Base-by-base conservation (phyloP, 1,140 invertebrate species). In the Drosophila sturtevanti region DNA sequence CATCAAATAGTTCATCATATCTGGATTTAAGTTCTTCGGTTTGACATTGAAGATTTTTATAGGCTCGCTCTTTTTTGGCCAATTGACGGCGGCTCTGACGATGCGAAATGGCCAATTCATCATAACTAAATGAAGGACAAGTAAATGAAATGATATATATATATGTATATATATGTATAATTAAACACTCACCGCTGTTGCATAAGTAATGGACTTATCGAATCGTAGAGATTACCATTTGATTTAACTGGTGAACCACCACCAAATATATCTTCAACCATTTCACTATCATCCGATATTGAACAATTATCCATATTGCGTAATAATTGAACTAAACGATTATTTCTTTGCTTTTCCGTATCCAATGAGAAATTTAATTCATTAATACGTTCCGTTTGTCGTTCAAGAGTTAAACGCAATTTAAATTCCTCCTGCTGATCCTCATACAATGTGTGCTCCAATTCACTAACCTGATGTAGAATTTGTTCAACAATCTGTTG, bases 191-290 rank as follows among this genome's bases (percentile, higher is more conserved):
- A 91, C 90, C 90, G 87, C n/a, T 91, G 90, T 37, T 91, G 90
- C 90, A 91, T 91, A 2, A 91, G 67, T 24, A 91, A 16, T 0
- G 90, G 90, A 76, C 90, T 91, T 9, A 91, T 91, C 4, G 86
- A 90, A 1, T 70, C 75, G 27, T 69, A 73, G 0, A 87, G 2
- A 0, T 74, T 55, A 0, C 58, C 54, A 0, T 22, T 58, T 4
- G 67, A 58, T 2, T 69, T 60, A 1, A 73, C 10, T 2, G 66
- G 56, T 6, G 71, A 38, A 5, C 48, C 60, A 7, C 51, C 63
- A 3, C 11, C 62, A 0, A 59, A 5, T 1, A 37, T 1, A 9
- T 21, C 44, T n/a, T 65, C 54, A 4, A 77, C 68, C 10, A 63
- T 48, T 3, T 87, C 86, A 24, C 66, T 71, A 0, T 80, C 81